These are phyloP conservation scores for Hecatera dysodea DNA, from an alignment of 2,888 invertebrate genomes.

Conservation along the genomic window DNA sequence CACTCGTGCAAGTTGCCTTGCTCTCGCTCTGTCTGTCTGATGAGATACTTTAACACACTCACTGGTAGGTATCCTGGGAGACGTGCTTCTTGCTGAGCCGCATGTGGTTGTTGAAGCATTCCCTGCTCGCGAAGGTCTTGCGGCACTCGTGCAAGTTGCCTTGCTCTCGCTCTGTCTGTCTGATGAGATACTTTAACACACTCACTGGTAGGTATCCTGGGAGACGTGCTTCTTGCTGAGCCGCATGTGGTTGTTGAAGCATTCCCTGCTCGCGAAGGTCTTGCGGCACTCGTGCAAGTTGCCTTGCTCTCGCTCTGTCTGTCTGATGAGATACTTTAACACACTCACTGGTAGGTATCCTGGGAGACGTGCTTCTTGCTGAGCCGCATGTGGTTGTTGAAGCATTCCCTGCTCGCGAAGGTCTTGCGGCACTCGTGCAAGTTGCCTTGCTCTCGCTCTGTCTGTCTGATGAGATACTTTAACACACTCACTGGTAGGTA, in stretches of 20 bases:
- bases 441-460: slow-evolving; percentile 80
- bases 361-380: slow-evolving; percentile 84
- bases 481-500: slow-evolving; percentile 70
- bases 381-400: slow-evolving; percentile 85
- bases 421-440: slow-evolving; percentile 81
- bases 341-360: slow-evolving; percentile 73
- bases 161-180: slow-evolving; percentile 78
- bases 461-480: background rate
- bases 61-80: slow-evolving; percentile 77
- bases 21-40: too few species aligned
- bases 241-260: slow-evolving; percentile 85
- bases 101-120: slow-evolving; percentile 87
- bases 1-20: slow-evolving; percentile 81
- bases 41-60: background rate
- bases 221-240: slow-evolving; percentile 84
- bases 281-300: slow-evolving; percentile 81
- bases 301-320: slow-evolving; percentile 80
- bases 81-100: slow-evolving; percentile 84
- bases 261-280: slow-evolving; percentile 83
- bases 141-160: slow-evolving; percentile 81
- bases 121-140: slow-evolving; percentile 82
- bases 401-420: slow-evolving; percentile 84
- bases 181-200: background rate
- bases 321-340: background rate
- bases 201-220: slow-evolving; percentile 76